Base-by-base conservation (phyloP, 2,888 invertebrate genomes). In the Cephus pulcher region DNA sequence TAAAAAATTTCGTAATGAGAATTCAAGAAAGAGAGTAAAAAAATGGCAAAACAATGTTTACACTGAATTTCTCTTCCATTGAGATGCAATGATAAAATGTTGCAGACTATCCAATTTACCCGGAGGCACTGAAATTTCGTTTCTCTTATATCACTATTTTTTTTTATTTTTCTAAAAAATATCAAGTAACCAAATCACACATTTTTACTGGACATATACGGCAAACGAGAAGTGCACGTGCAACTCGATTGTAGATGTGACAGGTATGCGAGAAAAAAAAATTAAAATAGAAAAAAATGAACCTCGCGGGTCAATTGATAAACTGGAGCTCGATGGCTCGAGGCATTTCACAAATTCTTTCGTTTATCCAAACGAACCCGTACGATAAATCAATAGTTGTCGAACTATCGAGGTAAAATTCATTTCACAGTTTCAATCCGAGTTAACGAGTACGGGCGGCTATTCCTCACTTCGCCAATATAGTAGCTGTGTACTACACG, bases 341-440 rank as follows among this genome's bases (percentile, higher is more conserved):
- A 56, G 23, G 56, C 56, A 23, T 56, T 56, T 56, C 23, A 56
- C 56, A 56, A 56, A 56, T 56, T 76, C 34, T 32, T 74, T 79
- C 37, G 69, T 71, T 37, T 75, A 15, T 34, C 33, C 69, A 35
- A 32, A 34, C 69, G 76, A 34, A 71, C 9, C 68, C 11, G 73
- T 56, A 56, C 56, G 56, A 56, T 56, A 23, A 56, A 56, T 56
- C 56, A 56, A 56, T 56, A 56, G 56, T 56, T 15, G 56, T 56
- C 56, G 56, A 23, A 23, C 23, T 56, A 56, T 56, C 56, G 56
- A 23, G 23, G 23, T 56, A 56, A 56, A 56, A 56, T 56, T 56
- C 56, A 56, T 56, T 56, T 56, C 23, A 23, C 56, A 56, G 56
- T 9, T 56, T 56, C 56, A 56, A 56, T 56, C 56, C 56, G 56